These are phyloP conservation scores for Lasioglossum marginatum DNA, from an alignment of 2,888 invertebrate species.

Conservation along the genomic window DNA sequence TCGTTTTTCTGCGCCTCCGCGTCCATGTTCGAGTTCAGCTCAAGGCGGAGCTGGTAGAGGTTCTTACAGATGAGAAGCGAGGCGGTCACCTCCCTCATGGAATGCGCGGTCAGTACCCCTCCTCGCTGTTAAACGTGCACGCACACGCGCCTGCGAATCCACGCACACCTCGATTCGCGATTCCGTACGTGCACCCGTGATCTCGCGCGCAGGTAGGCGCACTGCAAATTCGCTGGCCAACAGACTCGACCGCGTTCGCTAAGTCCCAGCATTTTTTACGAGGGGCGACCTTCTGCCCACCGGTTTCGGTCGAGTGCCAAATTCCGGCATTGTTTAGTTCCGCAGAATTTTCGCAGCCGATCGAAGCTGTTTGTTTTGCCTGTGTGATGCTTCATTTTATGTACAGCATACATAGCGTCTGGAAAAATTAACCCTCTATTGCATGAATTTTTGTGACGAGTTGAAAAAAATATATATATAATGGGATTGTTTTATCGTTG, in stretches of 20 bases:
- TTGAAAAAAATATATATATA: too few relatives aligned
- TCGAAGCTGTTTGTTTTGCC: too few relatives aligned
- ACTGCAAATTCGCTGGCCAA: neutral
- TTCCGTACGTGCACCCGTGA: conserved; percentile 33
- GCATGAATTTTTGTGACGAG: too few relatives aligned
- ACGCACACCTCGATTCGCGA: neutral
- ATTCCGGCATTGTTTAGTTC: neutral
- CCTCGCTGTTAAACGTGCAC: conserved; percentile 59
- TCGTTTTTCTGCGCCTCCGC: neutral
- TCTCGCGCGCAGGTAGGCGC: conserved; percentile 24
- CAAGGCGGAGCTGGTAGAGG: conserved; percentile 43
- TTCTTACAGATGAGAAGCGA: conserved; percentile 62
- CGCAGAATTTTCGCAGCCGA: too few relatives aligned
- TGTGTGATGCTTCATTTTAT: too few relatives aligned
- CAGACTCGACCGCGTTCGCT: neutral
- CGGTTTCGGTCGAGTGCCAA: neutral
- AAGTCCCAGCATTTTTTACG: neutral
- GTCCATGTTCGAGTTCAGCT: conserved; percentile 8
- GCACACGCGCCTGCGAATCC: conserved; percentile 21
- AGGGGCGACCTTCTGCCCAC: too few relatives aligned
- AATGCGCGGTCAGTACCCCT: conserved; percentile 79
- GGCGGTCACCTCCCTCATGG: conserved; percentile 77
- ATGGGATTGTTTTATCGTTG: too few relatives aligned
- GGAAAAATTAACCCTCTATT: too few relatives aligned
- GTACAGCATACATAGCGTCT: too few relatives aligned